Evolutionary conservation across 1,140 invertebrate species (phyloP), one percentile per base, ranked within the genome.

Genomic region (Drosophila elegans): DNA sequence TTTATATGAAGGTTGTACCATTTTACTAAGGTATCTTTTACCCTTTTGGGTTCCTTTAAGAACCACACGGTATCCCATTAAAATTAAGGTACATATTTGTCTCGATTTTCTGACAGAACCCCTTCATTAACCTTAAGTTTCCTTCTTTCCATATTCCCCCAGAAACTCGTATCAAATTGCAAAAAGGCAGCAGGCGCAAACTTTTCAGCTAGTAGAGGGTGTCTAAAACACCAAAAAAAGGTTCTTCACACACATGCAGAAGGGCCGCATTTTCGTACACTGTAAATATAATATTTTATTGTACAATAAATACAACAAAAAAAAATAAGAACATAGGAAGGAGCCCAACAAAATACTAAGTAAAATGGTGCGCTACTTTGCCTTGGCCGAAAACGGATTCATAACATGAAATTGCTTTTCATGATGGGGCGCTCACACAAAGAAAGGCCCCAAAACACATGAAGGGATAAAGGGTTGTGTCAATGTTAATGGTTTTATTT

Each of bases 231-330:
- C 45, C 36, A 52, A 63, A 36, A 55, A 82, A 84, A 60, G 76
- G 73, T 77, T 78, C 13, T 53, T 48, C 46, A 67, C 59, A 68
- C 51, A 67, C 34, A 69, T 29, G 51, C 36, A 27, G 12, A 59
- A 74, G 46, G 52, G 54, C 61, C 54, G 51, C 68, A 78, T 78
- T 83, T 84, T 78, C 66, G 69, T 80, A 74, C 72, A 84, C 80
- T 84, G 84, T 90, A 84, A 89, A 89, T 89, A 89, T 89, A 80
- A 89, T 89, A 90, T 89, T 89, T 89, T 89, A 89, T 89, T 89
- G 77, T 80, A 73, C 77, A 89, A 84, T 80, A 89, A 80, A 84
- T 72, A 89, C 46, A 80, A 67, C 72, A 78, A 74, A 13, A 44
- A 27, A 10, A 9, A 42, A 29, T 11, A 2, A 4, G 27, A 60